These are phyloP conservation scores for Pangasius sanitwongsei DNA, from an alignment of 2,797 vertebrate genomes.

Conservation along the genomic window DNA sequence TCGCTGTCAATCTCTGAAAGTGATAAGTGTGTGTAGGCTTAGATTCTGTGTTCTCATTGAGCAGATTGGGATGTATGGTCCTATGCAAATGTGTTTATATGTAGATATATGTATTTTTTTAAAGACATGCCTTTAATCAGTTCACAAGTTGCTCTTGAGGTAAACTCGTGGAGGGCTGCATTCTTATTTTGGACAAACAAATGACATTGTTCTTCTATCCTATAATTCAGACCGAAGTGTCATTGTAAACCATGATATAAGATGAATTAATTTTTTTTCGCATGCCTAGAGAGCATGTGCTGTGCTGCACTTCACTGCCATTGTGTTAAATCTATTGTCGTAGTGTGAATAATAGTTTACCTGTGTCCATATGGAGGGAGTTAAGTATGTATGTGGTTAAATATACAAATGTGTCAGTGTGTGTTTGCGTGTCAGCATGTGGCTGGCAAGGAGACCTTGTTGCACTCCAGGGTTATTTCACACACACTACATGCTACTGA, in stretches of 20 bases:
- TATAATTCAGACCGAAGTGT: neutral
- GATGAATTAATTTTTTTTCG: neutral
- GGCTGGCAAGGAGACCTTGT: slow-evolving; percentile 20
- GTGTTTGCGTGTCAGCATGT: slow-evolving; percentile 13
- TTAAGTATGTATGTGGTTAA: slow-evolving; percentile 21
- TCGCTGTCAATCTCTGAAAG: neutral
- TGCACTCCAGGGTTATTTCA: slow-evolving; percentile 35
- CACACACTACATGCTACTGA: slow-evolving; percentile 23
- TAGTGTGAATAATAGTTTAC: slow-evolving; percentile 7
- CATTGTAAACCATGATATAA: neutral
- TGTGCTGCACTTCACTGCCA: neutral
- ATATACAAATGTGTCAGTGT: slow-evolving; percentile 25
- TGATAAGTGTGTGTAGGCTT: neutral
- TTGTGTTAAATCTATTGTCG: neutral
- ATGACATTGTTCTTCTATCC: neutral
- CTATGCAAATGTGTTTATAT: neutral
- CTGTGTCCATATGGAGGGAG: neutral
- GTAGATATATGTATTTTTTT: neutral
- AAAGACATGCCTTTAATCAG: neutral
- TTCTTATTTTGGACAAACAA: neutral
- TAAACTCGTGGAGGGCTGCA: neutral
- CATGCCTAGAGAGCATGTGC: neutral
- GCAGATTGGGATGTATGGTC: neutral
- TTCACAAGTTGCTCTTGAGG: neutral
- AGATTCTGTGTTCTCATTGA: neutral